phyloP scores from a whole-genome alignment of 30 jellyfish, hydroid and myxozoan species.

The Sanderia malayensis region DNA sequence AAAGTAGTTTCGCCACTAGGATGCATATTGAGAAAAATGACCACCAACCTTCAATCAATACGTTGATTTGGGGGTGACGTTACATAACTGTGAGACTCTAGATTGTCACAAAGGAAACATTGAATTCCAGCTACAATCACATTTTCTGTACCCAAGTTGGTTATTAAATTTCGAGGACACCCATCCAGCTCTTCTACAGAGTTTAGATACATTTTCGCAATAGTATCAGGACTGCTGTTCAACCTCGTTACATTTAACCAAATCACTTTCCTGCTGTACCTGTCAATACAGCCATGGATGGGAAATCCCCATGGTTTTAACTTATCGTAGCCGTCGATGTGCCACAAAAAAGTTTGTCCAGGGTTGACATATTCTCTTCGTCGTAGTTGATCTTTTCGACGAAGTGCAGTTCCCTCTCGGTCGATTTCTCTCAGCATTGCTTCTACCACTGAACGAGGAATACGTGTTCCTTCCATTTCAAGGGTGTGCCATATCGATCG shows the following conservation, averaged over 20 bases:
- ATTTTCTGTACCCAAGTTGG: conserved; percentile 52
- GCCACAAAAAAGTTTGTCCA: conserved; percentile 52
- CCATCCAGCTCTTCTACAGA: conserved; percentile 17
- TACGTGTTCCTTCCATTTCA: conserved; percentile 21
- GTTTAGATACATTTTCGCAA: neutral
- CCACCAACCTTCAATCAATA: conserved; percentile 21
- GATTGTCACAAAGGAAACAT: conserved; percentile 12
- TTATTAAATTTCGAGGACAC: conserved; percentile 34
- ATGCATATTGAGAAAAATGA: conserved; percentile 1
- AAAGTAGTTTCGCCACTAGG: conserved; percentile 12
- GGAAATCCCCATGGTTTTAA: conserved; percentile 51
- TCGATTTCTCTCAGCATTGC: neutral
- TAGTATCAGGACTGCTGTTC: conserved; percentile 28
- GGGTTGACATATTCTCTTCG: conserved; percentile 18
- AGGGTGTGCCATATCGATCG: conserved; percentile 33
- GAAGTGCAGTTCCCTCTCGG: neutral
- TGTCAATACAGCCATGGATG: conserved; percentile 54
- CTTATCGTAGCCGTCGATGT: conserved; percentile 46
- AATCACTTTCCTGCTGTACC: conserved; percentile 39
- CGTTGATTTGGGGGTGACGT: conserved; percentile 40
- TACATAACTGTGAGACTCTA: conserved; percentile 32
- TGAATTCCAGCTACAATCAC: conserved; percentile 42
- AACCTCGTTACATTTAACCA: conserved; percentile 56
- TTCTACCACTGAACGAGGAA: conserved; percentile 30
- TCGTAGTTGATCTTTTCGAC: neutral